phyloP scores from a whole-genome alignment of 2,113 vertebrate genomes.

The Coptodon rendalli region DNA sequence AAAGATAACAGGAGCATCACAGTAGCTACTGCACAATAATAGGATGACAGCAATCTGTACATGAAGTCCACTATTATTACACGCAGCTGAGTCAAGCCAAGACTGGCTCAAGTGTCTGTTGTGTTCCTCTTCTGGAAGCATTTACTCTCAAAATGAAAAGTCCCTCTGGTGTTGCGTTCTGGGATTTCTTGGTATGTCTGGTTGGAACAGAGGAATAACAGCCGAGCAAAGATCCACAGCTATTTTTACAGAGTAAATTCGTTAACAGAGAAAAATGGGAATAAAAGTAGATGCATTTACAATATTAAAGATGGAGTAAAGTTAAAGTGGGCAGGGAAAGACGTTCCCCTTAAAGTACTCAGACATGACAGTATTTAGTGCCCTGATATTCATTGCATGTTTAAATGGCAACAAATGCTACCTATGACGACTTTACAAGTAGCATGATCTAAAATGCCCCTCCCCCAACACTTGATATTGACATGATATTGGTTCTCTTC shows the following conservation, averaged over 20 bases:
- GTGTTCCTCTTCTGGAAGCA: conserved; percentile 45
- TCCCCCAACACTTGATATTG: neutral
- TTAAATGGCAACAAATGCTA: conserved; percentile 28
- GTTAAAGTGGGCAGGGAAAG: conserved; percentile 20
- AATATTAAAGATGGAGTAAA: conserved; percentile 11
- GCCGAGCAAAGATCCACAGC: neutral
- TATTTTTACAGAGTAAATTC: neutral
- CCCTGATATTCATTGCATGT: conserved; percentile 40
- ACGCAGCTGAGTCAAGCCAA: neutral
- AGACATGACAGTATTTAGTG: conserved; percentile 4
- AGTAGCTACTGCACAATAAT: conserved; percentile 47
- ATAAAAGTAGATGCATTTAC: conserved; percentile 43
- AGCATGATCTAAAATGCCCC: neutral
- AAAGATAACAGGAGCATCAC: conserved; percentile 30
- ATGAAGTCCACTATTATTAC: conserved; percentile 21
- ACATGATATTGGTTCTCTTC: conserved; percentile 16
- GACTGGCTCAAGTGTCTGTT: neutral
- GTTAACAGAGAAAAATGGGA: neutral
- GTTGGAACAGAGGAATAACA: conserved; percentile 1
- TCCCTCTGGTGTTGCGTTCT: conserved; percentile 30
- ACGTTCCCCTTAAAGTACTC: neutral
- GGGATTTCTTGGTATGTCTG: conserved; percentile 40
- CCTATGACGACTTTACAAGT: neutral
- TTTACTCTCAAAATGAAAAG: conserved; percentile 30
- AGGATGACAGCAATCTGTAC: conserved; percentile 47